phyloP scores from a whole-genome alignment of 2,888 invertebrate genomes.

The Shargacucullia verbasci region DNA sequence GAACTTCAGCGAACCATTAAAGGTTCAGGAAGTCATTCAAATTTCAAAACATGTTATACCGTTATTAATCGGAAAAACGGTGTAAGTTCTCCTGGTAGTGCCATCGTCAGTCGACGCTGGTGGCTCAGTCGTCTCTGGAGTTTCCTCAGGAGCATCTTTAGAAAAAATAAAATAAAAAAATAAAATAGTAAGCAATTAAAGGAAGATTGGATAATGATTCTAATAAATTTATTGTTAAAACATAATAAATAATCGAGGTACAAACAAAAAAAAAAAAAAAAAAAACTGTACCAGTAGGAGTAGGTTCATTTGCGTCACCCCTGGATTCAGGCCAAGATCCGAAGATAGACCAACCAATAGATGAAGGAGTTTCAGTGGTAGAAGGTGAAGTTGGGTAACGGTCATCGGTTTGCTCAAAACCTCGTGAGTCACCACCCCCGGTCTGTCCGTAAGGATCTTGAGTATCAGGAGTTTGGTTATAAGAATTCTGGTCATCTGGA shows the following conservation, averaged over 20 bases:
- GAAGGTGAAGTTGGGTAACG: not conserved
- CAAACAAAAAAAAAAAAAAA: not conserved
- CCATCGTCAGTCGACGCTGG: not conserved
- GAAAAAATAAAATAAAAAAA: conserved; percentile 29
- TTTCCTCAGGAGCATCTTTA: conserved; percentile 13
- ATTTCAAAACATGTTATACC: conserved; percentile 14
- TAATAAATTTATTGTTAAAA: too few relatives aligned
- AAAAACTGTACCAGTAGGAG: conserved; percentile 29
- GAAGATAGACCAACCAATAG: conserved; percentile 1
- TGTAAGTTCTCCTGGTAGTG: conserved; percentile 1
- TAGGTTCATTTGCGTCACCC: conserved; percentile 13
- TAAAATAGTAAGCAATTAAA: conserved; percentile 29
- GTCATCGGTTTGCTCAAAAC: conserved; percentile 11
- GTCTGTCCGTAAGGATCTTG: not conserved
- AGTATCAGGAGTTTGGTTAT: not conserved
- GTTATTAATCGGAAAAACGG: not conserved
- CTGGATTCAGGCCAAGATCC: conserved; percentile 5
- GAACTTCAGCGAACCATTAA: too few relatives aligned
- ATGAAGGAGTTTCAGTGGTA: conserved; percentile 7
- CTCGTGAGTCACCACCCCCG: not conserved
- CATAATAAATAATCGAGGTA: not conserved
- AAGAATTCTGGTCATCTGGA: not conserved
- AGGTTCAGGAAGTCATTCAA: too few relatives aligned
- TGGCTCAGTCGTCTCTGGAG: not conserved
- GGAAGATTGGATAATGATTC: too few relatives aligned